Conservation (phyloP, 2,797 vertebrate species). For the Brotogeris chrysoptera region DNA sequence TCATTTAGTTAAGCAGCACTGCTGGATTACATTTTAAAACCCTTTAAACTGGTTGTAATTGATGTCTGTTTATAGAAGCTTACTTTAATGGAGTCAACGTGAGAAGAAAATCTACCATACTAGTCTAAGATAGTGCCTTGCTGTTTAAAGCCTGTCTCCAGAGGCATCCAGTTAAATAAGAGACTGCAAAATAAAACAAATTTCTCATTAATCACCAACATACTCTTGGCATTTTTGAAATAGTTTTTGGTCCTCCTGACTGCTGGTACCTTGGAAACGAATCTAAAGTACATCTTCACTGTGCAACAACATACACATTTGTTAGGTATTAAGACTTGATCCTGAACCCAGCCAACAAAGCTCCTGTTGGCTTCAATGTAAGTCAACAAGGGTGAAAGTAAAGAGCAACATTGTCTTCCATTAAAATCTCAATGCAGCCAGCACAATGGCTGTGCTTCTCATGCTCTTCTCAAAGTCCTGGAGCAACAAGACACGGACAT, state of each 20-base stretch:
- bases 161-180: conserved; percentile 62
- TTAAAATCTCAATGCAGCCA: background rate
- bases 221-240: conserved; percentile 32
- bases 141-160: conserved; percentile 55
- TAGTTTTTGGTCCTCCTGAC: conserved; percentile 6
- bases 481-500: background rate
- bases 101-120: conserved; percentile 67
- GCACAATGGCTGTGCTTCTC: background rate
- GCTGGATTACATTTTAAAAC: conserved; percentile 83
- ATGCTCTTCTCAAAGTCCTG: background rate
- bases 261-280: background rate
- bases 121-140: conserved; percentile 36
- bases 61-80: conserved; percentile 84
- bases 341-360: background rate
- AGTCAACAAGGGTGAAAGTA: background rate
- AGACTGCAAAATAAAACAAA: conserved; percentile 66
- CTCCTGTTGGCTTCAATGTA: background rate
- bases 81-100: conserved; percentile 78
- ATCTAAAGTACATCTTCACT: conserved; percentile 21
- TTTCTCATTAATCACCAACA: conserved; percentile 64
- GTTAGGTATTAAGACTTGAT: background rate
- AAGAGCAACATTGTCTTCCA: background rate
- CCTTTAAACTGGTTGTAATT: conserved; percentile 84
- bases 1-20: conserved; percentile 84
- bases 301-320: background rate